Evolutionary conservation across 1,140 invertebrate species (phyloP).

Genomic region (Neocloeon triangulifer): DNA sequence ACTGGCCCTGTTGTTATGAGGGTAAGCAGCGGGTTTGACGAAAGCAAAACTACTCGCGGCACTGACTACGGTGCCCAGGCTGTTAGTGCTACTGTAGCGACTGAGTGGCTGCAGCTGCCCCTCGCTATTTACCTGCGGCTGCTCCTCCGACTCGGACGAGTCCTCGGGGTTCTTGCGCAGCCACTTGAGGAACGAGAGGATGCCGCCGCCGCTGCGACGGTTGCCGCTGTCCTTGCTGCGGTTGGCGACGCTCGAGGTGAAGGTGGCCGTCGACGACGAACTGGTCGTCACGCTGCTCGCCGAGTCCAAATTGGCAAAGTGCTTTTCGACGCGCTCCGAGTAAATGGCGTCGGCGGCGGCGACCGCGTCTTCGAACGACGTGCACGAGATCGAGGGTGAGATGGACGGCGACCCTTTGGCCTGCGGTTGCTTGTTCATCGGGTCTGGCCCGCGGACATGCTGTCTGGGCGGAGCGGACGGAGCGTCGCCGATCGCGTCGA

Average conservation of each 20-base stretch:
- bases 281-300: not conserved
- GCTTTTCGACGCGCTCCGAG: conserved; percentile 1
- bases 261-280: not conserved
- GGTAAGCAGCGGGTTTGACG: conserved; percentile 24
- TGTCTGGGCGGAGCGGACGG: conserved; percentile 5
- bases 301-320: not conserved
- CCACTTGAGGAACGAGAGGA: conserved; percentile 25
- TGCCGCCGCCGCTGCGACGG: conserved; percentile 15
- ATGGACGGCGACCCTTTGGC: no score
- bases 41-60: conserved; percentile 48
- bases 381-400: conserved; percentile 3
- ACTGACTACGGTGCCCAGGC: conserved; percentile 32
- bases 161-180: conserved; percentile 16
- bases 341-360: not conserved
- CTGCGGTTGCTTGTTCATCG: not conserved
- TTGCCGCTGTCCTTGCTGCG: conserved; percentile 7
- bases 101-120: no score
- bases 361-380: conserved; percentile 1
- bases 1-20: no score
- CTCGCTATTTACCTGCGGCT: not conserved
- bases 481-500: conserved; percentile 5
- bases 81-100: conserved; percentile 26
- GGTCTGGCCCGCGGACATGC: not conserved
- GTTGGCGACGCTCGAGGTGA: not conserved
- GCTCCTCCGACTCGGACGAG: no score